These are phyloP conservation scores for Rhizomys pruinosus DNA, from an alignment of 2,113 vertebrate genomes.

Conservation along the genomic window DNA sequence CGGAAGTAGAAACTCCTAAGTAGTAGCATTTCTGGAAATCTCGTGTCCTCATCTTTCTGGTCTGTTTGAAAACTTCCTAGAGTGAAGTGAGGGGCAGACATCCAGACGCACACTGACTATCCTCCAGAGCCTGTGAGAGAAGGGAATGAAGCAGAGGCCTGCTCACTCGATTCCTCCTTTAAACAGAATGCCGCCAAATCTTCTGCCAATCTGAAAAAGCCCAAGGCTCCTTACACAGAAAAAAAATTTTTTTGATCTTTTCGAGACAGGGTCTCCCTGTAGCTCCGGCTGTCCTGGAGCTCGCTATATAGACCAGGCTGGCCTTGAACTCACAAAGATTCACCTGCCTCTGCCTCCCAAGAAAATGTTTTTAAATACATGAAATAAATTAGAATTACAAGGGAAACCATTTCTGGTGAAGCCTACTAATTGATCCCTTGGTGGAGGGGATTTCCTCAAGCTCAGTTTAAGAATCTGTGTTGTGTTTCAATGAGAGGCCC, in stretches of 20 bases:
- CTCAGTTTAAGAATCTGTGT: background rate
- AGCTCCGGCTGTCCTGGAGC: too few relatives aligned
- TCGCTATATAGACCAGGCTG: too few relatives aligned
- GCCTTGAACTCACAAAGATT: too few relatives aligned
- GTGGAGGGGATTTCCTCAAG: rapidly evolving
- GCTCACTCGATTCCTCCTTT: background rate
- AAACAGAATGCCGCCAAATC: background rate
- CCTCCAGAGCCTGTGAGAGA: background rate
- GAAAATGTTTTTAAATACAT: background rate
- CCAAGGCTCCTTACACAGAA: background rate
- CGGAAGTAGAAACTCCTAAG: background rate
- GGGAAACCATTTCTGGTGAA: background rate
- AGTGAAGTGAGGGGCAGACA: background rate
- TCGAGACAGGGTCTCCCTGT: too few relatives aligned
- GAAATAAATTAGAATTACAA: background rate
- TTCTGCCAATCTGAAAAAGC: background rate
- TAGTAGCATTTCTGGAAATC: background rate
- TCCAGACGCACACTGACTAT: background rate
- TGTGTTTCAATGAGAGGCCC: too few relatives aligned
- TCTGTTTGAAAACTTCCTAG: background rate
- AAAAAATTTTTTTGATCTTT: background rate
- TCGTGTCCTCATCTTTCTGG: background rate
- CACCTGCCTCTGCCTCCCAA: background rate
- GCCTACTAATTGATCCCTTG: background rate
- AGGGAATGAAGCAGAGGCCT: background rate